A percentile compares a stretch with the other conserved stretches of the same genome.
Evolutionary conservation across 2,797 vertebrate species (phyloP).

Genomic region (Ctenopoma kingsleyae): DNA sequence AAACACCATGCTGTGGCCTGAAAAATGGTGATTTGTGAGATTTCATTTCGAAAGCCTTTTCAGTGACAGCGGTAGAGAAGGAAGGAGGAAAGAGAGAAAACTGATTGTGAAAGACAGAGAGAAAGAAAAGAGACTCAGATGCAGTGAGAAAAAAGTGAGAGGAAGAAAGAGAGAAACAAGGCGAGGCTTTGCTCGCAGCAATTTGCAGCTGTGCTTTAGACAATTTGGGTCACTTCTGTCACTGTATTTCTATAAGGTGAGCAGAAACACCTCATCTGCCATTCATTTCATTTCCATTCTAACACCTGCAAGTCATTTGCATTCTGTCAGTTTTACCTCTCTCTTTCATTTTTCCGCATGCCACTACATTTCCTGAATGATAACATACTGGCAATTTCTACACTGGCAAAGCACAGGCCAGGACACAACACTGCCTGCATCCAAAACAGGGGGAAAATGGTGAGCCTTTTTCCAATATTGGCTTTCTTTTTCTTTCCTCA

Average conservation of each 20-base stretch:
- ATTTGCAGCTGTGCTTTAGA: slow-evolving; percentile 66
- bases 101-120: slow-evolving; percentile 17
- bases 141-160: slow-evolving; percentile 21
- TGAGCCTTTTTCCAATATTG: slow-evolving; percentile 39
- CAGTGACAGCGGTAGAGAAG: slow-evolving; percentile 23
- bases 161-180: slow-evolving; percentile 20
- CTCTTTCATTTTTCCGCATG: slow-evolving; percentile 70
- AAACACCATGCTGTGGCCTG: slow-evolving; percentile 57
- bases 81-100: slow-evolving; percentile 18
- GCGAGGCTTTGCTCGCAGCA: slow-evolving; percentile 51
- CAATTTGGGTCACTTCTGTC: slow-evolving; percentile 77
- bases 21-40: slow-evolving; percentile 72
- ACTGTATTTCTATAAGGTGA: slow-evolving; percentile 63
- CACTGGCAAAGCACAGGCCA: slow-evolving; percentile 39
- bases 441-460: slow-evolving; percentile 41
- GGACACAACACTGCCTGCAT: slow-evolving; percentile 58
- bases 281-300: slow-evolving; percentile 71
- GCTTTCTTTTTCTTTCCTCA: slow-evolving; percentile 40
- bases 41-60: slow-evolving; percentile 67
- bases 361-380: slow-evolving; percentile 76
- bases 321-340: slow-evolving; percentile 71
- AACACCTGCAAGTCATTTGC: slow-evolving; percentile 75
- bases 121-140: slow-evolving; percentile 32
- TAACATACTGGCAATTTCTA: slow-evolving; percentile 69
- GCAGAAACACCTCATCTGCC: slow-evolving; percentile 73